Base-by-base conservation (phyloP, 2,888 invertebrate genomes). In the Rutpela maculata region DNA sequence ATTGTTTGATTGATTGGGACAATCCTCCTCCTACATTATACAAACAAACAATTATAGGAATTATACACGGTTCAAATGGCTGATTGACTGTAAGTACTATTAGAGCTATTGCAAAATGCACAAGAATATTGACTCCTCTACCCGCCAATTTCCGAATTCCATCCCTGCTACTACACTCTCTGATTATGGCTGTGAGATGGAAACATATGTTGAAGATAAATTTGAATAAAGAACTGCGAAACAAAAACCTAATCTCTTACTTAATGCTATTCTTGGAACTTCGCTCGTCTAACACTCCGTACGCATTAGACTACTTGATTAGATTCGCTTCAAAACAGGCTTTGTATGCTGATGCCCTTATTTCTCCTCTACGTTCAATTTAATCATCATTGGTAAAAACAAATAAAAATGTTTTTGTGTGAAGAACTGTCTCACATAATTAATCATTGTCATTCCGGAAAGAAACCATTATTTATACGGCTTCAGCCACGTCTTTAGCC, bases 371-470 rank as follows among this genome's bases (percentile, higher is more conserved):
- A 11, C 35, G 35, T 43, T 22, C 65, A 15, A 43, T 65, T 19
- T 17, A 65, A 65, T 65, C 65, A 63, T 67, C 67, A 60, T 43
- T 59, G 38, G 70, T 50, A 70, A 70, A 70, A 70, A 38, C 60
- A 60, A 70, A 70, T 70, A 70, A 70, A 70, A 60, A 35, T 60
- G 70, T 43, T 70, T 70, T 70, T 60, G 65, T 35, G 26, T 56
- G 56, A 72, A 60, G 35, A 74, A 63, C 69, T 63, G 38, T 65
- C 67, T 66, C 56, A 60, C 57, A 15, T 68, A 65, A 77, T 79
- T 79, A 75, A 79, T 79, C 75, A 76, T 73, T 77, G 77, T 76
- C 75, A 75, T 62, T 59, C 65, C 31, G 35, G 50, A 73, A 70
- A 67, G 67, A 77, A 70, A 62, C 66, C 71, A 70, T 70, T 70